Base-by-base conservation (phyloP, 35 echinoderm and acorn worm genomes). In the Ophioderma brevispina region DNA sequence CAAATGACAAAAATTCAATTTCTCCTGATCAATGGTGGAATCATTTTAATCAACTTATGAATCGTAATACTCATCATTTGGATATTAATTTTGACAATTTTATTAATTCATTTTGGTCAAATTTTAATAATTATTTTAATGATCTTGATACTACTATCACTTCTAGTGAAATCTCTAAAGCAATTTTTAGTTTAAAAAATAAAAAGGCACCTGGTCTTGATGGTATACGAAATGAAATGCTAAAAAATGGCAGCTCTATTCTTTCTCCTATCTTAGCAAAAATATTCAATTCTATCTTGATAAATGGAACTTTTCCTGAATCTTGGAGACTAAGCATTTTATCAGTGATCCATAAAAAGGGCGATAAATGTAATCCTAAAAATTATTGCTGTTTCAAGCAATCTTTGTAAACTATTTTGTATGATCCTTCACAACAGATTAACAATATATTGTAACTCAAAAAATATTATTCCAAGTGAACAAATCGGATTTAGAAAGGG, bases 401-500 rank as follows among this genome's bases (percentile, higher is more conserved):
- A 70, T 25, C 59, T 70, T 30, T 70, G 59, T 70, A 70, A 70
- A 25, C 59, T 70, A 13, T 70, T 70, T 70, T 70, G 59, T 70
- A 15, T 70, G n/a, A 70, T 70, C n/a, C 59, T 70, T 70, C 59
- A 70, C n/a, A 70, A 70, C 59, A 70, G 59, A 70, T 70, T 70
- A 70, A 70, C 59, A 70, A 25, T 2, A 70, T 70, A 15, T 70
- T 70, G 59, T 70, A 25, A 70, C n/a, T 70, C 59, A 25, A 70
- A 25, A 25, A 70, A 70, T 70, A 25, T 70, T 25, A 70, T 70
- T 70, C 59, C 59, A 13, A 8, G n/a, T 70, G 59, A 70, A 70
- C 59, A 70, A 30, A 70, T 70, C n/a, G 59, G 59, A 2, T 70
- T 70, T 70, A 70, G 59, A 70, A 70, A 70, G n/a, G 28, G 17